A percentile compares a stretch with the other conserved stretches of the same genome.
phyloP scores from a whole-genome alignment of 2,888 invertebrate species.

The Druceiella hillmani region DNA sequence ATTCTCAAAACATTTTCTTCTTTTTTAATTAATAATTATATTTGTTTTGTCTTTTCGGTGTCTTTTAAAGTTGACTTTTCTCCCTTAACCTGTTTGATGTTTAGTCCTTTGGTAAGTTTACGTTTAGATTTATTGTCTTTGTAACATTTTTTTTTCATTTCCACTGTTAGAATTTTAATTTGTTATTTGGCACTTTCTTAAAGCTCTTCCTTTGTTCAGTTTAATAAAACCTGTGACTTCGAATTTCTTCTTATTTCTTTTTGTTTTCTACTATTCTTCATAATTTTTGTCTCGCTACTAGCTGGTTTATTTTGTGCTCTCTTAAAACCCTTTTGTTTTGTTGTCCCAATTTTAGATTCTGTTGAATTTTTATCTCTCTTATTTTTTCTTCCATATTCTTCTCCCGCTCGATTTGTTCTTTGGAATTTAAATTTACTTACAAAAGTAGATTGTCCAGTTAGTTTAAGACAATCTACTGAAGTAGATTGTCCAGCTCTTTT shows the following conservation, averaged over 20 bases:
- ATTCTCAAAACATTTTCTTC: conserved; percentile 20
- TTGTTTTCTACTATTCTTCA: conserved; percentile 14
- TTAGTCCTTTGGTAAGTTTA: conserved; percentile 16
- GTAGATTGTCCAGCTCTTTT: conserved; percentile 10
- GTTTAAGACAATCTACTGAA: no score
- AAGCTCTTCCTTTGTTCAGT: conserved; percentile 12
- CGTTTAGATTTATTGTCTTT: conserved; percentile 16
- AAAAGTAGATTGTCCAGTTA: no score
- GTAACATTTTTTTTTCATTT: conserved; percentile 17
- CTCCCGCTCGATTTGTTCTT: conserved; percentile 8
- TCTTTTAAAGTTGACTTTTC: conserved; percentile 17
- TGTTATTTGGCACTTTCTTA: conserved; percentile 14
- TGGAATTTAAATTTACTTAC: conserved; percentile 10
- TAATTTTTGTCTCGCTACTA: conserved; percentile 15
- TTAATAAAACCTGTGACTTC: conserved; percentile 15
- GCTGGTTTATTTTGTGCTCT: conserved; percentile 17
- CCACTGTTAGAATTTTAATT: conserved; percentile 16
- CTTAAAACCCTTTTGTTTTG: no score
- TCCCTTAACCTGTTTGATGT: conserved; percentile 13
- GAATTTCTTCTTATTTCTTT: conserved; percentile 14
- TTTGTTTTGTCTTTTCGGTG: conserved; percentile 20
- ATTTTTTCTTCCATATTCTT: conserved; percentile 16
- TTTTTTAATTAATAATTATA: conserved; percentile 18
- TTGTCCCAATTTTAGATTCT: conserved; percentile 11
- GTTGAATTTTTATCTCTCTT: conserved; percentile 11